Evolutionary conservation across 2,888 invertebrate genomes (phyloP).

Genomic region (Ichneumoninae sp.): DNA sequence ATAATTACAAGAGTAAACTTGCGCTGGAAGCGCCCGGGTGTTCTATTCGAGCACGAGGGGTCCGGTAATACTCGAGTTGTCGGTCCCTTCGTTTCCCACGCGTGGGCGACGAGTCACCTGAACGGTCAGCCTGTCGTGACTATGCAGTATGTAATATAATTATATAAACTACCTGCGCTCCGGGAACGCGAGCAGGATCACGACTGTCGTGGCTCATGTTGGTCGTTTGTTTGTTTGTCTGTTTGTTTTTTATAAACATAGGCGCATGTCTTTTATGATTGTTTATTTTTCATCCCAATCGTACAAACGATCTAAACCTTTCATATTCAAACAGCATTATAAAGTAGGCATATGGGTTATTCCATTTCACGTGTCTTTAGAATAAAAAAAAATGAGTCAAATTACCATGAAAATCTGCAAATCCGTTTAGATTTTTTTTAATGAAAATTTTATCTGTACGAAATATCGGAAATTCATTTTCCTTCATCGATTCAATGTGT

Average conservation of each 20-base stretch:
- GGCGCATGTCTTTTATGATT: not conserved
- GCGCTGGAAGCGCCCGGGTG: not conserved
- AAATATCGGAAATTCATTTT: too few species aligned
- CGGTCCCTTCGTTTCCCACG: conserved; percentile 66
- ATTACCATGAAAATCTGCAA: too few species aligned
- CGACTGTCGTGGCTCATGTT: not conserved
- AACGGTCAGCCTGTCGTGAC: conserved; percentile 58
- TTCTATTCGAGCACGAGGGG: not conserved
- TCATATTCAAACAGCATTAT: not conserved
- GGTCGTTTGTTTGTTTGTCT: not conserved
- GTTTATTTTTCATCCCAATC: not conserved
- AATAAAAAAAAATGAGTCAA: too few species aligned
- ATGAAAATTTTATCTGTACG: too few species aligned
- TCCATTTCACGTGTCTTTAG: too few species aligned
- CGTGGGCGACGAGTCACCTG: conserved; percentile 58
- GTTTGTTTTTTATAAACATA: not conserved
- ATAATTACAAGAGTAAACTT: not conserved
- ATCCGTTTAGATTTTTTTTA: too few species aligned
- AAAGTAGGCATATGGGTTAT: not conserved
- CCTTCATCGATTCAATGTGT: too few species aligned
- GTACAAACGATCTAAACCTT: not conserved
- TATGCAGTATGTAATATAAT: conserved; percentile 19
- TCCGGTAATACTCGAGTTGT: not conserved
- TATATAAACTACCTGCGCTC: conserved; percentile 12
- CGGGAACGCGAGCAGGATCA: not conserved